These are phyloP conservation scores for Andrena trimmerana DNA, from an alignment of 2,888 invertebrate genomes.

Conservation along the genomic window DNA sequence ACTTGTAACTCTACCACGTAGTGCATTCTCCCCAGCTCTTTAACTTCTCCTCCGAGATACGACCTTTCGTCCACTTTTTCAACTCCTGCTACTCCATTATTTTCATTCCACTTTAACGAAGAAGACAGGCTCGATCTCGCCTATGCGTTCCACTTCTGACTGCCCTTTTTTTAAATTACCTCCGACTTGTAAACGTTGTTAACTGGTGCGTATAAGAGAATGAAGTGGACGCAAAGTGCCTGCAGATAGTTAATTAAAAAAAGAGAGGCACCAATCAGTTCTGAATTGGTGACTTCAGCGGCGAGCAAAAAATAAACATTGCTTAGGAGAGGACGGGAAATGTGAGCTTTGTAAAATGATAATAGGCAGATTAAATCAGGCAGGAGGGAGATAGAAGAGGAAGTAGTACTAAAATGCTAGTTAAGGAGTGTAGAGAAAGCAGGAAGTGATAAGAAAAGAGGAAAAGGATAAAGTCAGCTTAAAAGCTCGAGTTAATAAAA, in stretches of 20 bases:
- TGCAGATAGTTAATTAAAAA: background rate
- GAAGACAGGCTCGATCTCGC: background rate
- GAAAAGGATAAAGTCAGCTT: too few species aligned
- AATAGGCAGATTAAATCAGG: too few species aligned
- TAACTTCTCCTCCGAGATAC: slow-evolving; percentile 52
- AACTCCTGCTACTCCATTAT: slow-evolving; percentile 22
- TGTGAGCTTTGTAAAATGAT: too few species aligned
- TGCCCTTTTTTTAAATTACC: slow-evolving; percentile 1
- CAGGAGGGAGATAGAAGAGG: too few species aligned
- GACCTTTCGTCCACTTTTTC: slow-evolving; percentile 55
- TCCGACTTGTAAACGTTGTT: background rate
- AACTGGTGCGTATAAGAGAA: background rate
- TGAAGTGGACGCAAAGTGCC: background rate
- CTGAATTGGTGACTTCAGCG: background rate
- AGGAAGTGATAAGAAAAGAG: too few species aligned
- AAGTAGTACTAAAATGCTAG: too few species aligned
- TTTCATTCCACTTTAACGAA: slow-evolving; percentile 14
- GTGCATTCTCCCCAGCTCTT: slow-evolving; percentile 54
- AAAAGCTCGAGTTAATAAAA: too few species aligned
- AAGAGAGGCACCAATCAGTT: background rate
- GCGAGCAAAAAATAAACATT: background rate
- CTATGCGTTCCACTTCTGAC: background rate
- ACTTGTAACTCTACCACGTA: slow-evolving; percentile 53
- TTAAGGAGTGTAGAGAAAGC: too few species aligned
- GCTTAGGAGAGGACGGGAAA: too few species aligned